phyloP scores from a whole-genome alignment of 2,888 invertebrate species.

The Seira musarum region DNA sequence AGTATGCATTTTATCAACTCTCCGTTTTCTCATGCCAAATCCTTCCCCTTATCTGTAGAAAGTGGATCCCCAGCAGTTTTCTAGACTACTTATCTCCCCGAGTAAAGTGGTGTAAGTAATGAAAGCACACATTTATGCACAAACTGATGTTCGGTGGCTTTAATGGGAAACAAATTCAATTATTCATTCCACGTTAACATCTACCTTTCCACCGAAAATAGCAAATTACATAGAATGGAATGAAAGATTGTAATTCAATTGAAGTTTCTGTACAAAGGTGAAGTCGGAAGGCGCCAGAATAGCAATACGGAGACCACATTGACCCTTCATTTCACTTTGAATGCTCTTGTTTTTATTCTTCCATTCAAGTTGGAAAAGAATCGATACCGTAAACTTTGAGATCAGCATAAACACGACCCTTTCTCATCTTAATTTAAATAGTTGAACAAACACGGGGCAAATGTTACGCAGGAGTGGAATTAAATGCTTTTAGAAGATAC shows the following conservation, averaged over 20 bases:
- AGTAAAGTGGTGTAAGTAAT: not conserved
- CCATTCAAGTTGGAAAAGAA: too few relatives aligned
- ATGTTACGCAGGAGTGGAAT: too few relatives aligned
- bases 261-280: too few relatives aligned
- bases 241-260: not conserved
- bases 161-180: slow-evolving; percentile 7
- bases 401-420: too few relatives aligned
- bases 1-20: slow-evolving; percentile 9
- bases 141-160: not conserved
- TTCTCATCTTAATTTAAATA: not conserved
- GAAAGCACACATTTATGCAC: not conserved
- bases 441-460: too few relatives aligned
- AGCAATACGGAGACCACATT: too few relatives aligned
- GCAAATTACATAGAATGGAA: not conserved
- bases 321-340: too few relatives aligned
- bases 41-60: not conserved
- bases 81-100: too few relatives aligned
- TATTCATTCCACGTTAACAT: not conserved
- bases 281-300: not conserved
- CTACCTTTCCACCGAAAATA: not conserved
- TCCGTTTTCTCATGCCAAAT: not conserved
- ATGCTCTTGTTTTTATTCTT: too few relatives aligned
- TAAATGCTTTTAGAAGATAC: too few relatives aligned
- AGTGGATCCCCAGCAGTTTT: slow-evolving; percentile 3
- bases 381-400: too few relatives aligned